These are phyloP conservation scores for Trinorchestia longiramus DNA, from an alignment of 1,140 invertebrate genomes.

Conservation along the genomic window DNA sequence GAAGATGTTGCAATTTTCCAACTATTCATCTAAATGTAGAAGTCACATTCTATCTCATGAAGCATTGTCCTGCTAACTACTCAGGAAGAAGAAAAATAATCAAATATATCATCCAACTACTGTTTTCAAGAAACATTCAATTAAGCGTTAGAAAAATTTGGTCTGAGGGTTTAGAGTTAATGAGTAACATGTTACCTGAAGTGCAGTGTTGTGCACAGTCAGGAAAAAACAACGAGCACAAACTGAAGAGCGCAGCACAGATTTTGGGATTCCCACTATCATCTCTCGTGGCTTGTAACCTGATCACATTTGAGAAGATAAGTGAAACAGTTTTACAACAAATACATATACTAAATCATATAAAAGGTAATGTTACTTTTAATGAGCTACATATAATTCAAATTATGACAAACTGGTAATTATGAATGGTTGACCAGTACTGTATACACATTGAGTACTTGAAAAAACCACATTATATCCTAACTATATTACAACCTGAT, in stretches of 20 bases:
- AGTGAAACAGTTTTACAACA: not conserved
- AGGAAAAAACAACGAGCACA: slow-evolving; percentile 87
- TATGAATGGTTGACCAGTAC: too few relatives aligned
- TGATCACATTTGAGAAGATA: not conserved
- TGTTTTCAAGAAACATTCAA: not conserved
- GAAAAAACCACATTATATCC: too few relatives aligned
- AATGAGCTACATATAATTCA: too few relatives aligned
- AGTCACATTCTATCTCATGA: not conserved
- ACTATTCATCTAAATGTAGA: not conserved
- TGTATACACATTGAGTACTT: too few relatives aligned
- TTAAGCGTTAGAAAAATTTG: not conserved
- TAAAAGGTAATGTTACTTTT: too few relatives aligned
- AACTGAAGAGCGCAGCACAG: slow-evolving; percentile 76
- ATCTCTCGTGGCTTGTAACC: slow-evolving; percentile 70
- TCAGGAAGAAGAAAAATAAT: not conserved
- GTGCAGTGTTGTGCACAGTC: slow-evolving; percentile 61
- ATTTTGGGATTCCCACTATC: slow-evolving; percentile 74
- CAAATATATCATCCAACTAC: not conserved
- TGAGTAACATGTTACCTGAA: slow-evolving; percentile 41
- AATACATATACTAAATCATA: not conserved
- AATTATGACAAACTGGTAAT: too few relatives aligned
- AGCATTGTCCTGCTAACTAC: not conserved
- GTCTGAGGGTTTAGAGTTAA: not conserved
- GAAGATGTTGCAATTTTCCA: not conserved
- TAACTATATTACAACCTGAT: too few relatives aligned